A percentile compares a stretch with the other conserved stretches of the same genome.
Conservation (phyloP, 2,797 vertebrate genomes). For the Sebastes nivosus region DNA sequence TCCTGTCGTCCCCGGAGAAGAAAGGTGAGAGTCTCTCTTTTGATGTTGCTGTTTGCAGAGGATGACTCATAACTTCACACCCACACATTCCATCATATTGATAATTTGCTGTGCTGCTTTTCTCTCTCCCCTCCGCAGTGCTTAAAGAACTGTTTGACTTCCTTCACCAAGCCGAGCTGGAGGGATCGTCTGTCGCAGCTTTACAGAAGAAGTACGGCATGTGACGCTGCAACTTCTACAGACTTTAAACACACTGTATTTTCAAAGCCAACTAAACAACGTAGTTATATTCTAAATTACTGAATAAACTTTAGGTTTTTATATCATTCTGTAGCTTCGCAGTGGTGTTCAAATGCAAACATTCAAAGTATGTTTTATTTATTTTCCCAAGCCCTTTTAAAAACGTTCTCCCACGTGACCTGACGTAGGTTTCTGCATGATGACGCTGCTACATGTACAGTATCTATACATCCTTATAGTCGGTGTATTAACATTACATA, state of each 20-base stretch:
- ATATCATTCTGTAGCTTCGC: no score
- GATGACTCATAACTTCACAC: background rate
- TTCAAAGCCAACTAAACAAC: background rate
- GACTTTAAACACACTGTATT: background rate
- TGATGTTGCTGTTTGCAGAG: no score
- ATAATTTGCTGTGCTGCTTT: background rate
- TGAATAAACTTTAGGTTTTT: background rate
- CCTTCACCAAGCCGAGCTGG: slow-evolving; percentile 81
- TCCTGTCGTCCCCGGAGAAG: slow-evolving; percentile 92
- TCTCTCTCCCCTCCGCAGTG: slow-evolving; percentile 74
- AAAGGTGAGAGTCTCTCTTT: slow-evolving; percentile 77
- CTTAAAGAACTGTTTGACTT: slow-evolving; percentile 87
- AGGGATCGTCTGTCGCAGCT: slow-evolving; percentile 73
- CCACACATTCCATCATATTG: background rate
- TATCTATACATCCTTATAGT: no score
- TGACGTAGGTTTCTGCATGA: background rate
- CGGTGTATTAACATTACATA: no score
- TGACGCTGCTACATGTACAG: no score
- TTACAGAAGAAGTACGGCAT: slow-evolving; percentile 89
- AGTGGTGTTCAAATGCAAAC: no score
- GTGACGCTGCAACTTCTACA: slow-evolving; percentile 59
- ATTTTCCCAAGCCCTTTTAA: background rate
- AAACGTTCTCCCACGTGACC: background rate
- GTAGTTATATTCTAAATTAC: background rate
- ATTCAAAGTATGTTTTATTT: no score